Conservation (phyloP, 1,140 invertebrate genomes). For the Gonatopus flavifemur region DNA sequence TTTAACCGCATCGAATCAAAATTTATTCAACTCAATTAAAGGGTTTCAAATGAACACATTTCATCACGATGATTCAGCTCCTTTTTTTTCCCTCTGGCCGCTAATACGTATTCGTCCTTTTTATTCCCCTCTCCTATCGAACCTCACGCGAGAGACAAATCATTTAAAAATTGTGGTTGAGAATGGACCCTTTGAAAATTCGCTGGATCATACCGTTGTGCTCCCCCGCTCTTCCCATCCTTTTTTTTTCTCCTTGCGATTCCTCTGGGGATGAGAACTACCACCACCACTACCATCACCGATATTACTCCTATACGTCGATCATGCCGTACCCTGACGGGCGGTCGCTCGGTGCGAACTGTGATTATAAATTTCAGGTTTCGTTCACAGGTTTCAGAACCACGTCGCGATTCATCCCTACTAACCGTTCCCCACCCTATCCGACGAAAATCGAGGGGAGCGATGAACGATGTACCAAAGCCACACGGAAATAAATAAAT, state of each 20-base stretch:
- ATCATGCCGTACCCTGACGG: too few relatives aligned
- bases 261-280: too few relatives aligned
- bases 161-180: constrained; percentile 6
- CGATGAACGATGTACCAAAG: constrained; percentile 30
- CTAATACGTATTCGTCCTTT: neutral
- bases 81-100: neutral
- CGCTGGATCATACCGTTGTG: constrained; percentile 8
- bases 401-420: constrained; percentile 8
- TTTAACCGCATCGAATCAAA: too few relatives aligned
- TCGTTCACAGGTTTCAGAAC: constrained; percentile 32
- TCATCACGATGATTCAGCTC: too few relatives aligned
- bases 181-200: constrained; percentile 6
- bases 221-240: neutral
- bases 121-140: constrained; percentile 2
- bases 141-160: constrained; percentile 17
- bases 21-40: too few relatives aligned
- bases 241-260: neutral
- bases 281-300: too few relatives aligned
- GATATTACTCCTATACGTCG: too few relatives aligned
- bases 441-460: constrained; percentile 2
- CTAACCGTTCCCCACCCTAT: too few relatives aligned
- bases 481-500: constrained; percentile 45
- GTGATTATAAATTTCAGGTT: constrained; percentile 39
- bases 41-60: too few relatives aligned
- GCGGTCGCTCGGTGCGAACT: constrained; percentile 24